Conservation (phyloP, 2,888 invertebrate genomes). For the Flexamia atlantica region DNA sequence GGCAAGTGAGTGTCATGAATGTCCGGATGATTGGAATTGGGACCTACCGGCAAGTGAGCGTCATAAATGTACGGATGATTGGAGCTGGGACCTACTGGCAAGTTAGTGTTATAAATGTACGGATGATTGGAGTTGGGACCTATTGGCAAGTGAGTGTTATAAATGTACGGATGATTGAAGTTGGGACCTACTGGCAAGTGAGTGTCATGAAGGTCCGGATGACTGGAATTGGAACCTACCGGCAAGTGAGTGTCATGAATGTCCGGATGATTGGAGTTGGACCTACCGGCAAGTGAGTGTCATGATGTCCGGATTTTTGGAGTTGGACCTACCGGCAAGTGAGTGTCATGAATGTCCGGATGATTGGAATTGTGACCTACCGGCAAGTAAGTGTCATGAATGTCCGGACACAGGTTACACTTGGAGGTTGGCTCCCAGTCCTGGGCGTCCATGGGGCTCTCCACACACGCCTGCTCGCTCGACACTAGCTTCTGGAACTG, state of each 20-base stretch:
- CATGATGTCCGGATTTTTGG: constrained; percentile 49
- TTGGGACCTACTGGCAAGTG: constrained; percentile 54
- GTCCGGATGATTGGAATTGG: no score
- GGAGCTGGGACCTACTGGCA: no score
- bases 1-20: no score
- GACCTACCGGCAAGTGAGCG: no score
- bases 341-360: background rate
- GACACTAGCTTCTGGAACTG: constrained; percentile 87
- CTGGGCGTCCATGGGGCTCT: constrained; percentile 69
- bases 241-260: constrained; percentile 62
- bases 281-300: constrained; percentile 62
- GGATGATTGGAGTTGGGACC: no score
- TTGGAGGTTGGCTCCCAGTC: constrained; percentile 68
- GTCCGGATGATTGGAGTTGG: constrained; percentile 61
- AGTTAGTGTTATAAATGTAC: no score
- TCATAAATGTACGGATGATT: no score
- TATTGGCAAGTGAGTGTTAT: no score
- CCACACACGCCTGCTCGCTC: constrained; percentile 65
- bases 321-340: constrained; percentile 9
- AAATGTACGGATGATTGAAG: no score
- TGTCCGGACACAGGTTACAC: constrained; percentile 61
- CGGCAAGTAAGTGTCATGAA: constrained; percentile 63
- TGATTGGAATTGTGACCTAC: constrained; percentile 1
- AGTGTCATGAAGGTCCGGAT: no score
- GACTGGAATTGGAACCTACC: constrained; percentile 48